phyloP scores from a whole-genome alignment of 2,113 vertebrate genomes.

The Chloroceryle aenea region DNA sequence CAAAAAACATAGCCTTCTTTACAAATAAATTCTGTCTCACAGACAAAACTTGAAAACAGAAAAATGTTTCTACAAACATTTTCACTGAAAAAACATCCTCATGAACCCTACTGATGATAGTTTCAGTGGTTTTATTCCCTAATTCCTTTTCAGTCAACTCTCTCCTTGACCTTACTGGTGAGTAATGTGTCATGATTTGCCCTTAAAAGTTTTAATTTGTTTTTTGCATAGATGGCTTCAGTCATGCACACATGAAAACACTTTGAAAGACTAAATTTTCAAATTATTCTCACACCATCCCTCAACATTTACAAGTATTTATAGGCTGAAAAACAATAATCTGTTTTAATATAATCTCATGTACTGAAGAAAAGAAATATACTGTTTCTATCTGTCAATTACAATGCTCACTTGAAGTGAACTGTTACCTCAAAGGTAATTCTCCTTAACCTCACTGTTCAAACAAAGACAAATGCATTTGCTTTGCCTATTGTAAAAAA shows the following conservation, averaged over 20 bases:
- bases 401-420: neutral
- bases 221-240: neutral
- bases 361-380: neutral
- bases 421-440: neutral
- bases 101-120: neutral
- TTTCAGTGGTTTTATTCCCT: neutral
- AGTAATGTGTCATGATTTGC: neutral
- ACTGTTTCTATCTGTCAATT: slow-evolving; percentile 24
- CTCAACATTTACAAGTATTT: neutral
- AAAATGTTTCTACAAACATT: neutral
- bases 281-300: neutral
- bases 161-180: neutral
- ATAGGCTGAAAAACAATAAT: neutral
- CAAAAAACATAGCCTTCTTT: neutral
- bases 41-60: neutral
- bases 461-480: neutral
- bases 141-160: neutral
- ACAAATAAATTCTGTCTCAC: neutral
- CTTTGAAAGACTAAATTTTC: neutral
- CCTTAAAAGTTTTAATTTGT: neutral
- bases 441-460: neutral
- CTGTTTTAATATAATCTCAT: neutral
- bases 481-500: neutral
- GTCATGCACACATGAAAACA: neutral
- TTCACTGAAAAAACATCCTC: neutral